A percentile compares a stretch with the other conserved stretches of the same genome.
These are phyloP conservation scores for Zoanthus sociatus DNA, from an alignment of 92 coral and sea anemone species.

Conservation along the genomic window DNA sequence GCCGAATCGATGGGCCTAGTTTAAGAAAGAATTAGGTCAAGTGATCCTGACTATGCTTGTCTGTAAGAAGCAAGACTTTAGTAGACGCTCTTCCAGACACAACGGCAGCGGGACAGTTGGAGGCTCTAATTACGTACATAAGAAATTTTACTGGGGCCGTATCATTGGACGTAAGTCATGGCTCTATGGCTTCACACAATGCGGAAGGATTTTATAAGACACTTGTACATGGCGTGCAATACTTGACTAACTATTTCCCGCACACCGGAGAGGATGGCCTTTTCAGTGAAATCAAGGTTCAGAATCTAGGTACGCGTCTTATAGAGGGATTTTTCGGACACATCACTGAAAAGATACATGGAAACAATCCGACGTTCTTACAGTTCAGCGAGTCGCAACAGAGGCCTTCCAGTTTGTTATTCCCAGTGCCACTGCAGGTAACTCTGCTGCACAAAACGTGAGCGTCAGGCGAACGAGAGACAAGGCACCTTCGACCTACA, in stretches of 20 bases:
- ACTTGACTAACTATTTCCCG: background rate
- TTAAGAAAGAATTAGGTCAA: too few relatives aligned
- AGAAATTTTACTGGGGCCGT: conserved; percentile 22
- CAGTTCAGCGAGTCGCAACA: background rate
- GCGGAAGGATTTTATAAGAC: conserved; percentile 51
- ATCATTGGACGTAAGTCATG: background rate
- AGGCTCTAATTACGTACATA: background rate
- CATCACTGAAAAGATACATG: too few relatives aligned
- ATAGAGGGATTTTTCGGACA: too few relatives aligned
- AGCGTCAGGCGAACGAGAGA: too few relatives aligned
- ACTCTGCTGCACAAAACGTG: too few relatives aligned
- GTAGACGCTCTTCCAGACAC: conserved; percentile 31
- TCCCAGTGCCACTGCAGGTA: too few relatives aligned
- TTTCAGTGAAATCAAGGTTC: too few relatives aligned
- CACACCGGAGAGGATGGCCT: too few relatives aligned
- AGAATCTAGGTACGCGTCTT: background rate
- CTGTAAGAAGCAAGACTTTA: background rate
- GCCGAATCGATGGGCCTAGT: too few relatives aligned
- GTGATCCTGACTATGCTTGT: background rate
- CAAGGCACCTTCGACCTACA: too few relatives aligned
- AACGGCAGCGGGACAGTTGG: conserved; percentile 33
- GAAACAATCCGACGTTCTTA: conserved; percentile 30
- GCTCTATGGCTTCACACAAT: background rate
- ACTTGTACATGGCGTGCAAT: conserved; percentile 38
- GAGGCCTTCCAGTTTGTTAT: too few relatives aligned